These are phyloP conservation scores for Ispidina lecontei DNA, from an alignment of 2,797 vertebrate genomes.

Conservation along the genomic window DNA sequence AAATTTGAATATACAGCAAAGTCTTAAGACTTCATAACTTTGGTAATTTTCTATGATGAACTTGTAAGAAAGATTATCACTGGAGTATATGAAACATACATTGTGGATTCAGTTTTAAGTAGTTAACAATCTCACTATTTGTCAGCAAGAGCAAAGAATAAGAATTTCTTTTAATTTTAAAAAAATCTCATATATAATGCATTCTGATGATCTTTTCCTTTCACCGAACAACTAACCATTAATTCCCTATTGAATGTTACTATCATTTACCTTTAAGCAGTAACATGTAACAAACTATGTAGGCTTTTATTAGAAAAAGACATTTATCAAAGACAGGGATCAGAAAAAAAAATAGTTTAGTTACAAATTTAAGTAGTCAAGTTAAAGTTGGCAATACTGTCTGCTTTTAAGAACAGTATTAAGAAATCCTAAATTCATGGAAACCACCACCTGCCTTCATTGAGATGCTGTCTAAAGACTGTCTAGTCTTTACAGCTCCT, in stretches of 20 bases:
- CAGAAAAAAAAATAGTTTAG: not conserved
- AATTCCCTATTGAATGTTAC: not conserved
- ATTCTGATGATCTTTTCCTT: not conserved
- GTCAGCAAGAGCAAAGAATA: not conserved
- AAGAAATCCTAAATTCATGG: not conserved
- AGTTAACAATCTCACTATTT: not conserved
- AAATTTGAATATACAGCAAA: not conserved
- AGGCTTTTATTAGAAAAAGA: not conserved
- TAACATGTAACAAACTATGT: not conserved
- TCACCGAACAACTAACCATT: not conserved
- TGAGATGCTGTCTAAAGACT: not conserved
- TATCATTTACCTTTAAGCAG: not conserved
- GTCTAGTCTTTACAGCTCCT: not conserved
- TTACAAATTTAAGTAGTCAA: not conserved
- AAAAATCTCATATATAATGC: not conserved
- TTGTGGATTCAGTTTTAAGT: not conserved
- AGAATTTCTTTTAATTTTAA: not conserved
- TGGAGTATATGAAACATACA: not conserved
- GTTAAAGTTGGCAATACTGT: not conserved
- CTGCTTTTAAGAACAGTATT: not conserved
- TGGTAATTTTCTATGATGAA: not conserved
- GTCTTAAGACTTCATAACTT: not conserved
- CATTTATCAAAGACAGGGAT: not conserved
- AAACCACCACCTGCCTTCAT: not conserved
- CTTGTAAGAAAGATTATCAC: not conserved